These are phyloP conservation scores for Poecile atricapillus DNA, from an alignment of 2,113 vertebrate genomes.

Conservation along the genomic window DNA sequence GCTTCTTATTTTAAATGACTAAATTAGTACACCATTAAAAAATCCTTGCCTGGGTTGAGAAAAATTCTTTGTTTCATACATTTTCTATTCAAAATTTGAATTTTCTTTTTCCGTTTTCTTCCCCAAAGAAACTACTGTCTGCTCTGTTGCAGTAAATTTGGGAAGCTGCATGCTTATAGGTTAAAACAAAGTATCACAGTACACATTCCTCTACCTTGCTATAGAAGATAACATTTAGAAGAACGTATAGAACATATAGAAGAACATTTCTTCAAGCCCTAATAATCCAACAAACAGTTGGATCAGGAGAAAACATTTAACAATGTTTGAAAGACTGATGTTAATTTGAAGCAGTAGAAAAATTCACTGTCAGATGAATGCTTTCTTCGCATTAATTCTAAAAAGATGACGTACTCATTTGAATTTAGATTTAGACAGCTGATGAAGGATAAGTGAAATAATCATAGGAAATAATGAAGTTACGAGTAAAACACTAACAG, in stretches of 20 bases:
- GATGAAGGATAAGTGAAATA: not conserved
- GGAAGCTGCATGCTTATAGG: not conserved
- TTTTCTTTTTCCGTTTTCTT: not conserved
- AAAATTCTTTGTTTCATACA: not conserved
- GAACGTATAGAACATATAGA: too few relatives aligned
- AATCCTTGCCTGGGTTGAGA: not conserved
- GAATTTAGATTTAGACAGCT: conserved; percentile 12
- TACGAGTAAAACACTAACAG: not conserved
- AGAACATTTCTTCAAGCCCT: not conserved
- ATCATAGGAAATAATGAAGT: not conserved
- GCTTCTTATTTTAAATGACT: not conserved
- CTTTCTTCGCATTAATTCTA: not conserved
- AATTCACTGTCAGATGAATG: not conserved
- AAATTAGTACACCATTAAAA: not conserved
- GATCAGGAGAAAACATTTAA: not conserved
- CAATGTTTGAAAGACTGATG: not conserved
- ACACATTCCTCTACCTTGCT: not conserved
- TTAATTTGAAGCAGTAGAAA: not conserved
- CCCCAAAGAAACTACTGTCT: not conserved
- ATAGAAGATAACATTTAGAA: not conserved
- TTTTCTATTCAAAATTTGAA: not conserved
- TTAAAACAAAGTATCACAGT: not conserved
- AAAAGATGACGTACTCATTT: not conserved
- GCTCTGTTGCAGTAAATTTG: not conserved
- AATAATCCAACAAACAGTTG: not conserved